Evolutionary conservation across 2,797 vertebrate species (phyloP).

Genomic region (Chaunax sp.): DNA sequence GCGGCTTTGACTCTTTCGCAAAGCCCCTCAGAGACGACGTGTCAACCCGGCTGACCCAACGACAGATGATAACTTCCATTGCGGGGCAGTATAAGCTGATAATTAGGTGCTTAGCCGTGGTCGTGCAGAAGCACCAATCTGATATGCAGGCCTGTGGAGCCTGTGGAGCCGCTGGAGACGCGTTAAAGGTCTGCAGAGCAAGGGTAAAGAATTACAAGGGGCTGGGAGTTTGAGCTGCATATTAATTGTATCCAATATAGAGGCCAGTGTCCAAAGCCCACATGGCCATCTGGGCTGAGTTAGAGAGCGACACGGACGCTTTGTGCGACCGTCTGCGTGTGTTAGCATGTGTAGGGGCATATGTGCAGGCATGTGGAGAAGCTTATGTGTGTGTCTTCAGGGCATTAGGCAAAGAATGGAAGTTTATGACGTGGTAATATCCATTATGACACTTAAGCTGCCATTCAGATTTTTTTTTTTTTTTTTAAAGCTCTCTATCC

Average conservation of each 20-base stretch:
- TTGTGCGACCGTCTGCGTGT: conserved; percentile 12
- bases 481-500: conserved; percentile 61
- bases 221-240: conserved; percentile 54
- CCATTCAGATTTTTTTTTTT: conserved; percentile 64
- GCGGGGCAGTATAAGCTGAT: conserved; percentile 48
- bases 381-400: conserved; percentile 39
- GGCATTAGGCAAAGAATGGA: conserved; percentile 63
- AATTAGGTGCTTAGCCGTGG: conserved; percentile 61
- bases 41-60: conserved; percentile 26
- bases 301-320: conserved; percentile 43
- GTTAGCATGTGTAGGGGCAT: conserved; percentile 3
- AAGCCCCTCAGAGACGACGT: conserved; percentile 46
- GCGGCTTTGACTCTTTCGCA: conserved; percentile 31
- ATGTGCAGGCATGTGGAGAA: conserved; percentile 29
- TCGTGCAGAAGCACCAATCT: conserved; percentile 39
- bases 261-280: conserved; percentile 36
- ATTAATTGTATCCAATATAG: conserved; percentile 51
- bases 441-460: conserved; percentile 65
- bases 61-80: conserved; percentile 45
- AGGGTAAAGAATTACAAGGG: conserved; percentile 55
- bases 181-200: conserved; percentile 47
- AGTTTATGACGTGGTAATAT: conserved; percentile 66
- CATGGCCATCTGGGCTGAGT: conserved; percentile 55
- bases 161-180: conserved; percentile 39
- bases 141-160: conserved; percentile 33